Percentiles rank a stretch among this genome's conserved stretches.
phyloP scores from a whole-genome alignment of 1,140 invertebrate species.

The Araneus ventricosus region DNA sequence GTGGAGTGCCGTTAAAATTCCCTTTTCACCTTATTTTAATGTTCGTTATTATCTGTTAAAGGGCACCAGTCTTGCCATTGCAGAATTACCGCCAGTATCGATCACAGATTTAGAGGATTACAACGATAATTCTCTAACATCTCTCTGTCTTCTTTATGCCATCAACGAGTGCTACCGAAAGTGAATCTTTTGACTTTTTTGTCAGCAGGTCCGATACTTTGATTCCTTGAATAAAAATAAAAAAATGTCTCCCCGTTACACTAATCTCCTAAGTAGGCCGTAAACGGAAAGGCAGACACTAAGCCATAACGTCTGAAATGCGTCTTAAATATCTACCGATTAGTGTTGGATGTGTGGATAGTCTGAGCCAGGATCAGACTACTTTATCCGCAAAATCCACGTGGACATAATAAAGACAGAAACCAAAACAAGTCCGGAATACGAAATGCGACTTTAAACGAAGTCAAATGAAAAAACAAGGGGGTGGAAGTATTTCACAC shows the following conservation, averaged over 20 bases:
- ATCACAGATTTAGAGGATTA: not conserved
- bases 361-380: constrained; percentile 51
- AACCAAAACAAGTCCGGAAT: not conserved
- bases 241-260: not conserved
- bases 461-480: not conserved
- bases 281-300: not conserved
- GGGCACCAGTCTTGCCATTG: not conserved
- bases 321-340: constrained; percentile 11
- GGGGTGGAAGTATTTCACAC: not conserved
- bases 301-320: constrained; percentile 31
- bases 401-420: constrained; percentile 26
- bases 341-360: not conserved
- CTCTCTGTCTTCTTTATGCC: too few relatives aligned
- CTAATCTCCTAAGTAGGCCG: constrained; percentile 37
- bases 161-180: not conserved
- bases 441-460: not conserved
- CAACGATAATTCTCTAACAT: not conserved
- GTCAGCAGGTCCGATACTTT: not conserved
- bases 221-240: not conserved
- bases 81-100: not conserved
- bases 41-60: not conserved
- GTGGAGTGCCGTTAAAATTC: not conserved
- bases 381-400: constrained; percentile 3
- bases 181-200: not conserved
- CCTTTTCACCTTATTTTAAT: not conserved